Conservation (phyloP, 2,113 vertebrate genomes). For the Nothoprocta pentlandii region DNA sequence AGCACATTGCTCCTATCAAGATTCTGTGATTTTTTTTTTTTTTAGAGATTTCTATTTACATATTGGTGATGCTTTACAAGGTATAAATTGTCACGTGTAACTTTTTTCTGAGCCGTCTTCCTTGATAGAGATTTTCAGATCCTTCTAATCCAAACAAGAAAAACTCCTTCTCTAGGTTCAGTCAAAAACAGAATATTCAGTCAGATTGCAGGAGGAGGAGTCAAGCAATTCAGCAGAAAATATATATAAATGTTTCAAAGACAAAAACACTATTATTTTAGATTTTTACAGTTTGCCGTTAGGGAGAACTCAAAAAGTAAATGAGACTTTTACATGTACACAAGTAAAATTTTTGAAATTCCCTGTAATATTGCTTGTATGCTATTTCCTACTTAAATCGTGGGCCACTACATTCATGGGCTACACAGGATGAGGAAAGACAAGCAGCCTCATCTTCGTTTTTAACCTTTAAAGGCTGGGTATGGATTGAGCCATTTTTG, state of each 20-base stretch:
- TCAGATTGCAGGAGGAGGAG: neutral
- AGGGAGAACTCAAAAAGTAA: neutral
- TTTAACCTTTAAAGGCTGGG: neutral
- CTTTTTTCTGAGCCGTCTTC: neutral
- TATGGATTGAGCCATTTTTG: neutral
- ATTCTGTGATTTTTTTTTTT: neutral
- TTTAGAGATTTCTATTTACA: slow-evolving; percentile 27
- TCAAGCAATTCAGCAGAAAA: neutral
- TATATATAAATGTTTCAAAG: neutral
- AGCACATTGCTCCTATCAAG: neutral
- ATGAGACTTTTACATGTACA: fast-evolving
- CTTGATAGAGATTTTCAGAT: neutral
- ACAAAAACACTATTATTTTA: neutral
- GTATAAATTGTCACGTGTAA: neutral
- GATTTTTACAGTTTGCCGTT: neutral
- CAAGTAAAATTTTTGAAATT: neutral
- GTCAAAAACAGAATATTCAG: neutral
- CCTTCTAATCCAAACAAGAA: neutral
- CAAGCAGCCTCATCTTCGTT: neutral
- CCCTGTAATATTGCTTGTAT: neutral
- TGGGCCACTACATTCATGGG: neutral
- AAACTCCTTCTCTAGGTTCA: neutral
- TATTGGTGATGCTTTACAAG: neutral
- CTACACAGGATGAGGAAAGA: neutral
- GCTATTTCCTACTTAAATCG: neutral